Evolutionary conservation across 2,113 vertebrate genomes (phyloP).

Genomic region (Daboia siamensis): DNA sequence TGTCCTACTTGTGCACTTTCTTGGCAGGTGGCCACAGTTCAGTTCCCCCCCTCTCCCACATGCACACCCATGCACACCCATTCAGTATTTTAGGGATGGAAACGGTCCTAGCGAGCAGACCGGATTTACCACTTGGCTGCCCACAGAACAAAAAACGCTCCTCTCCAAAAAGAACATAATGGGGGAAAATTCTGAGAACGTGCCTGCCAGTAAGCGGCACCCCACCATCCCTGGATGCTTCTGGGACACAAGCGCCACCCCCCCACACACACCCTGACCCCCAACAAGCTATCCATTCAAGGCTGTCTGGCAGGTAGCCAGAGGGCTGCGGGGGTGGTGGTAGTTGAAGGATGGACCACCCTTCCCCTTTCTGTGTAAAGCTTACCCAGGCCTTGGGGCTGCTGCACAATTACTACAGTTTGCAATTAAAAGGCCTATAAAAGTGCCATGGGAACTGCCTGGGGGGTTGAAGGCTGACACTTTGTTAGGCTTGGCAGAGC

Average conservation of each 20-base stretch:
- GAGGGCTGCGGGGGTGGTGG: not conserved
- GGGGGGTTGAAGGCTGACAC: not conserved
- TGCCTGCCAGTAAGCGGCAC: no score
- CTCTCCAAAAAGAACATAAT: not conserved
- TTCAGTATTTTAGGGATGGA: not conserved
- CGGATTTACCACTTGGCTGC: not conserved
- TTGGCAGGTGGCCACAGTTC: not conserved
- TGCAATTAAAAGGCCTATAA: slow-evolving; percentile 1
- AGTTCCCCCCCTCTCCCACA: not conserved
- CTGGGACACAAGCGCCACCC: not conserved
- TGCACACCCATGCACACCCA: not conserved
- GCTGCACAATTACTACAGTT: not conserved
- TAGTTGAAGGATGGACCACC: not conserved
- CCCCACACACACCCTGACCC: not conserved
- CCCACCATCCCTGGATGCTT: not conserved
- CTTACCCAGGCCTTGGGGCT: not conserved
- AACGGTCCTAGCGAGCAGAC: not conserved
- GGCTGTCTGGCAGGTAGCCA: not conserved
- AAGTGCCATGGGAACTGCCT: not conserved
- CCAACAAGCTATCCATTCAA: not conserved
- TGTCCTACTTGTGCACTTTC: not conserved
- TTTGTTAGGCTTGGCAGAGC: not conserved
- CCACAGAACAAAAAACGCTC: fast-evolving
- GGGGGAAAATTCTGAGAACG: not conserved
- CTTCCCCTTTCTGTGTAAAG: not conserved